phyloP scores from a whole-genome alignment of 2,797 vertebrate genomes.

The Macrochelys suwanniensis region DNA sequence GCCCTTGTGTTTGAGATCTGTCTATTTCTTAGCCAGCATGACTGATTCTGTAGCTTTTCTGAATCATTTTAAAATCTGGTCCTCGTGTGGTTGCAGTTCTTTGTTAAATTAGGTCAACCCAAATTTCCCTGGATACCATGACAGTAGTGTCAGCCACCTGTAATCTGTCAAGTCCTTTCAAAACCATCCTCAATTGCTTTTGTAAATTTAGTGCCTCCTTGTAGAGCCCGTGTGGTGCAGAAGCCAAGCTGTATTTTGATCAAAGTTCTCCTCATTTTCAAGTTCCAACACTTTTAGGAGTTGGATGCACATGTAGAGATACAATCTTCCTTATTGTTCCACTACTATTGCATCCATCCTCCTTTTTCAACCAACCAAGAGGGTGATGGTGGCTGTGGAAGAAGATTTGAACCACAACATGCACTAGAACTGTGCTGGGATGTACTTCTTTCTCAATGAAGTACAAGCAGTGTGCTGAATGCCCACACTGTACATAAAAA shows the following conservation, averaged over 20 bases:
- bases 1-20: not conserved
- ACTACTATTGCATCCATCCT: not conserved
- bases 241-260: not conserved
- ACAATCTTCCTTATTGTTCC: not conserved
- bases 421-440: not conserved
- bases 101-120: not conserved
- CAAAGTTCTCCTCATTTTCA: not conserved
- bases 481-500: not conserved
- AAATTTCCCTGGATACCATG: not conserved
- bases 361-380: not conserved
- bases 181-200: not conserved
- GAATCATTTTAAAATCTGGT: not conserved
- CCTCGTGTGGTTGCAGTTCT: not conserved
- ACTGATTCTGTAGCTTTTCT: not conserved
- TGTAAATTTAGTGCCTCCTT: not conserved
- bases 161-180: not conserved
- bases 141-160: not conserved
- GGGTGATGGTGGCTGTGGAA: not conserved
- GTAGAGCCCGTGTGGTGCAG: not conserved
- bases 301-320: not conserved
- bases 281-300: not conserved
- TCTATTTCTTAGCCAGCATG: no score
- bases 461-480: not conserved
- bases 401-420: not conserved
- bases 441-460: not conserved